Evolutionary conservation across 2,113 vertebrate genomes (phyloP).

Genomic region (Brachyhypopomus gauderio): DNA sequence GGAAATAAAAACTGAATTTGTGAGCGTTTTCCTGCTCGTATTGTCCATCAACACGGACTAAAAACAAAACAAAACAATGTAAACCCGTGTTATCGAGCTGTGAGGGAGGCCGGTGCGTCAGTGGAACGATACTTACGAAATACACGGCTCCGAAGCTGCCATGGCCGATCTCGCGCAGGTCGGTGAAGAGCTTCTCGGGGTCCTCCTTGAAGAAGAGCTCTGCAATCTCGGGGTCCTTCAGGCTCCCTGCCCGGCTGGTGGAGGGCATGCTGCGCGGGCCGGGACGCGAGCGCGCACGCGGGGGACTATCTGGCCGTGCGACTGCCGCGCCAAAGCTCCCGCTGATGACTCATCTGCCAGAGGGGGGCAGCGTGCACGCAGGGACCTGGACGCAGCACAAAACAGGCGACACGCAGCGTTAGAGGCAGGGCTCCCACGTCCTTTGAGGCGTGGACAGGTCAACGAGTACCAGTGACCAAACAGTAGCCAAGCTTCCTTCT

Average conservation of each 20-base stretch:
- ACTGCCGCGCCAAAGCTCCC: constrained; percentile 81
- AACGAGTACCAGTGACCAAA: no score
- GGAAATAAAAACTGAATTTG: no score
- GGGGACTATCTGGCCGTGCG: constrained; percentile 90
- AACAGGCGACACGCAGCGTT: background rate
- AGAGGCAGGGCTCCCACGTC: background rate
- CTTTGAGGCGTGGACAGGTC: no score
- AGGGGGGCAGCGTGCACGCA: constrained; percentile 81
- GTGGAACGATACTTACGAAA: constrained; percentile 82
- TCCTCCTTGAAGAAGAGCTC: constrained; percentile 99
- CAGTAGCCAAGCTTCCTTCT: no score
- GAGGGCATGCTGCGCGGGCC: constrained; percentile 89
- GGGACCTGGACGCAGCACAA: constrained; percentile 68
- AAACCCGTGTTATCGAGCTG: background rate
- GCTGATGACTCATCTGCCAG: constrained; percentile 91
- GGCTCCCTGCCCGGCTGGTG: constrained; percentile 94
- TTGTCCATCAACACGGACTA: background rate
- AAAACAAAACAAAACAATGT: background rate
- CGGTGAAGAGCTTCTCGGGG: constrained; percentile 97
- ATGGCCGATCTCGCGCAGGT: constrained; percentile 98
- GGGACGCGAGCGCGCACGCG: constrained; percentile 73
- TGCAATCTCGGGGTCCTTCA: constrained; percentile 97
- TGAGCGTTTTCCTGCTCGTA: background rate
- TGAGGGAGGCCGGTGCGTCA: no score
- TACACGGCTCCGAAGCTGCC: constrained; percentile 99